A percentile compares a stretch with the other conserved stretches of the same genome.
phyloP scores from a whole-genome alignment of 2,113 vertebrate genomes.

The Apeltes quadracus region DNA sequence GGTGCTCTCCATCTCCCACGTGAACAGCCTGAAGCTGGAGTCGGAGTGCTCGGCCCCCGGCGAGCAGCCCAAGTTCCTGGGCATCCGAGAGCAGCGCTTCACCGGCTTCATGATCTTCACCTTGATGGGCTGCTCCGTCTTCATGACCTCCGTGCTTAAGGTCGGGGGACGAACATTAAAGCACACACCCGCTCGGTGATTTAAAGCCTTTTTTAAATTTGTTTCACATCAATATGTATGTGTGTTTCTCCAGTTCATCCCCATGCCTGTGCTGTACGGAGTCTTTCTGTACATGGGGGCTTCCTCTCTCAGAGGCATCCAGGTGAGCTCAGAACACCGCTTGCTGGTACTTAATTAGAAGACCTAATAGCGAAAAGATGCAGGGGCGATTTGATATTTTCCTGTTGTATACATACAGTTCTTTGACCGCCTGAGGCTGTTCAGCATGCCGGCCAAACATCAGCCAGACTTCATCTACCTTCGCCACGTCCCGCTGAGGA shows the following conservation, averaged over 20 bases:
- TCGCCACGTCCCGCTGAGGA: constrained; percentile 95
- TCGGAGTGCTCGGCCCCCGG: constrained; percentile 97
- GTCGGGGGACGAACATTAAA: constrained; percentile 39
- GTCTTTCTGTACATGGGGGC: constrained; percentile 99
- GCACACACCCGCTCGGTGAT: background rate
- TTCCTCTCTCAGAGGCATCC: constrained; percentile 97
- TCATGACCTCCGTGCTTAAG: constrained; percentile 98
- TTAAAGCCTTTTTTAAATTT: background rate
- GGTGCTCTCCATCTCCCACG: constrained; percentile 97
- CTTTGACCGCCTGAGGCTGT: constrained; percentile 94
- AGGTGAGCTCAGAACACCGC: constrained; percentile 80
- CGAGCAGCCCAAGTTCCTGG: constrained; percentile 98
- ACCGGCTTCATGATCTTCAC: constrained; percentile 99
- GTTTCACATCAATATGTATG: background rate
- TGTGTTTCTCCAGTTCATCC: constrained; percentile 87
- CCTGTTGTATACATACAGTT: constrained; percentile 79
- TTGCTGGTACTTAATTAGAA: background rate
- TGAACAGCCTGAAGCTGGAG: constrained; percentile 98
- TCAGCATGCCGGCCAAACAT: constrained; percentile 97
- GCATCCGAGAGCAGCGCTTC: constrained; percentile 96
- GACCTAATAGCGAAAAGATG: background rate
- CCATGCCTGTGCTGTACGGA: constrained; percentile 98
- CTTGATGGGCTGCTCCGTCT: constrained; percentile 98
- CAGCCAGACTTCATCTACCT: constrained; percentile 99
- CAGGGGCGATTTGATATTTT: background rate